phyloP scores from a whole-genome alignment of 2,888 invertebrate species.

The Drosophila neonasuta region DNA sequence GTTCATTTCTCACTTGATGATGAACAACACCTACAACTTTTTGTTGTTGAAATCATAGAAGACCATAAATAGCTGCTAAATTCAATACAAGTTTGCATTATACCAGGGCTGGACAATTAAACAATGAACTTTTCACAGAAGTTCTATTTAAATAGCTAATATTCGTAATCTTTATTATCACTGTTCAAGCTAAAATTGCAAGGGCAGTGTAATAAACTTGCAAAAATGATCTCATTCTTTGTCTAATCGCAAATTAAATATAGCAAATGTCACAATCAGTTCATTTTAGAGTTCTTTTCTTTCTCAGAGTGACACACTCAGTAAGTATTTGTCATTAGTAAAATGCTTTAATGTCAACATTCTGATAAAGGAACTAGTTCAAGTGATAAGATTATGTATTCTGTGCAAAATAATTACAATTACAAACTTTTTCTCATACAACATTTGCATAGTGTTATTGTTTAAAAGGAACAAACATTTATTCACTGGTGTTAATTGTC shows the following conservation, averaged over 20 bases:
- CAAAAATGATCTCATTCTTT: neutral
- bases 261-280: neutral
- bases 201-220: neutral
- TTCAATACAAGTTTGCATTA: neutral
- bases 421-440: neutral
- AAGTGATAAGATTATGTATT: neutral
- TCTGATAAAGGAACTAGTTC: neutral
- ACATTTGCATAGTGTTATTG: neutral
- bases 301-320: neutral
- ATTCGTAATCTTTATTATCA: neutral
- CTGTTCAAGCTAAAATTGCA: neutral
- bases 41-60: neutral
- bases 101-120: constrained; percentile 1
- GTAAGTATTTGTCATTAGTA: neutral
- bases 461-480: neutral
- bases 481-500: neutral
- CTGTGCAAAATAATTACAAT: too few species aligned
- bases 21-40: constrained; percentile 24
- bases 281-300: neutral
- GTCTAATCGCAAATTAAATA: neutral
- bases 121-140: neutral
- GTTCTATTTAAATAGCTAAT: neutral
- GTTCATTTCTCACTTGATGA: neutral
- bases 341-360: neutral
- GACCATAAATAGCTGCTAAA: constrained; percentile 16